These are phyloP conservation scores for Syrmaticus mikado DNA, from an alignment of 2,113 vertebrate genomes.

Conservation along the genomic window DNA sequence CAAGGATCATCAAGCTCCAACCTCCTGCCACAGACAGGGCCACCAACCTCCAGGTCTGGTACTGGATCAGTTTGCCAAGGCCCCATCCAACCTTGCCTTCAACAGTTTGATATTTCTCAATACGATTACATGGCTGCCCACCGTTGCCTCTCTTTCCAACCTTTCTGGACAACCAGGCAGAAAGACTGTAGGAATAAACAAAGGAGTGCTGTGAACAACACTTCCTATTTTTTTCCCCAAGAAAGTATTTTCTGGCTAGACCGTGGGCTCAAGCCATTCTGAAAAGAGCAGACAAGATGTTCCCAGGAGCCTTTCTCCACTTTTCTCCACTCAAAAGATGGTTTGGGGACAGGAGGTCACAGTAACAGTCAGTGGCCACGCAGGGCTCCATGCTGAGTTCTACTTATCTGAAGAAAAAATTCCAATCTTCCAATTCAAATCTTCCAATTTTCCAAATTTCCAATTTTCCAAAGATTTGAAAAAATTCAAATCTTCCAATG, in stretches of 20 bases:
- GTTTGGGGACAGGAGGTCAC: neutral
- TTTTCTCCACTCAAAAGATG: neutral
- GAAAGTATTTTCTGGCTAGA: neutral
- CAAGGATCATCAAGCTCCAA: no score
- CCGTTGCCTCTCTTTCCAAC: neutral
- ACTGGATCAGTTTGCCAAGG: no score
- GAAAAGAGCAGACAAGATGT: neutral
- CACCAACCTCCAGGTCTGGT: no score
- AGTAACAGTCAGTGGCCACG: accelerated
- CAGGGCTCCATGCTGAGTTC: neutral
- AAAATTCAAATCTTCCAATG: neutral
- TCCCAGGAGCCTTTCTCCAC: neutral
- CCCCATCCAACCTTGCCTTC: no score
- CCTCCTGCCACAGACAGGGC: no score
- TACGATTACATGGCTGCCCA: neutral
- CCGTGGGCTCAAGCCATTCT: neutral
- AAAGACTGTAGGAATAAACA: neutral
- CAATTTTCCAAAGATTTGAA: no score
- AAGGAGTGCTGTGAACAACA: neutral
- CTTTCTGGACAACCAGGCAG: neutral
- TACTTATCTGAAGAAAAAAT: neutral
- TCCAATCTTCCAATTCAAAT: no score
- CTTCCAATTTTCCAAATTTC: no score
- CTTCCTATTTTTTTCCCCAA: neutral
- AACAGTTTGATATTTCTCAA: neutral